Base-by-base conservation (phyloP, 2,797 vertebrate species). In the Myiothlypis chrysogaster region DNA sequence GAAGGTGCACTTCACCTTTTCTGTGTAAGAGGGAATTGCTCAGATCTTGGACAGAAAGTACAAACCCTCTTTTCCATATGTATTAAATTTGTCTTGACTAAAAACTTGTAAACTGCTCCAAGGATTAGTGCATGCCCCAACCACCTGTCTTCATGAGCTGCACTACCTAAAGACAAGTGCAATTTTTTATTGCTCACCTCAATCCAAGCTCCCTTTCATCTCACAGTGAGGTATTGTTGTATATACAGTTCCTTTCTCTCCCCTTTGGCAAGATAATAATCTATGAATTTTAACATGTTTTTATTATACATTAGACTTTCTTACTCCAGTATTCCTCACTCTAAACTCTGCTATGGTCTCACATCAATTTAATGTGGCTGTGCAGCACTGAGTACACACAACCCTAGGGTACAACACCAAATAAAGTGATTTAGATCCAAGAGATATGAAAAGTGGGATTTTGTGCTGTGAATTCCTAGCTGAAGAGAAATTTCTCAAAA, bases 201-300 rank as follows among this genome's bases (percentile, higher is more conserved):
- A 4, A 41, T 81, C 57, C 68, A 55, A 28, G 35, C 44, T 73
- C 80, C 20, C 80, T 91, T 93, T 84, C 46, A 91, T 73, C 94
- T 89, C 1, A 0, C 72, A 71, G 27, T 32, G 57, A 89, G 70
- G 61, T 44, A 43, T 1, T 78, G 72, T 47, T 90, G 86, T 75
- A 92, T 8, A 68, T 0, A 87, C 69, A 71, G 71, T 1, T 79
- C 46, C 22, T 59, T 95, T 75, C 85, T 52, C 56, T 83, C 43
- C 52, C 69, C 69, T 83, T 41, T 47, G 63, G 89, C 57, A 50
- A 90, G 87, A 95, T 85, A 66, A 71, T 90, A 69, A 95, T 87
- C 83, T 75, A 14, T 14, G n/a, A 61, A 27, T 89, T 87, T 89
- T 85, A 85, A 73, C 49, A 50, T 68, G 75, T 30, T 87, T 89